A percentile compares a stretch with the other conserved stretches of the same genome.
These are phyloP conservation scores for Drosophila truncata DNA, from an alignment of 1,140 invertebrate species.

Conservation along the genomic window DNA sequence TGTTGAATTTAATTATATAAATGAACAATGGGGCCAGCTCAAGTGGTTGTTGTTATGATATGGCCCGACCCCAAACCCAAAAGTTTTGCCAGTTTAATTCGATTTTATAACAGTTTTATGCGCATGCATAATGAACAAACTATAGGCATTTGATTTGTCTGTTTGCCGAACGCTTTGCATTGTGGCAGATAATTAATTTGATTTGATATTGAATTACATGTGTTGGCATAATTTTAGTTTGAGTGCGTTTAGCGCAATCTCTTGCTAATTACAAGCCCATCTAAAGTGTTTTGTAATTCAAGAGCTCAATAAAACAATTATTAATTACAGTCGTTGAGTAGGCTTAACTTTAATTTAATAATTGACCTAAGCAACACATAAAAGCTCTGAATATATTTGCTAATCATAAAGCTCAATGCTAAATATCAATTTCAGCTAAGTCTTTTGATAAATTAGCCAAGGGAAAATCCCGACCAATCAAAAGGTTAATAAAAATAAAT, in stretches of 20 bases:
- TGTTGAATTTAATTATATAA: constrained; percentile 75
- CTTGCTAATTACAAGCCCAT: not conserved
- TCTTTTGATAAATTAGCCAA: not conserved
- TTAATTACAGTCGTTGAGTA: not conserved
- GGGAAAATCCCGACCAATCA: constrained; percentile 6
- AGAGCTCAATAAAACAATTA: constrained; percentile 14
- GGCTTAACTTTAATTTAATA: not conserved
- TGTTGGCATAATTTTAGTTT: constrained; percentile 38
- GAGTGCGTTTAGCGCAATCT: constrained; percentile 25
- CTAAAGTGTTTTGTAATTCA: not conserved
- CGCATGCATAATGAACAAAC: constrained; percentile 19
- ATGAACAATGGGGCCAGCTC: constrained; percentile 61
- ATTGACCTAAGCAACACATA: not conserved
- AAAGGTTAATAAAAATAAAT: constrained; percentile 4
- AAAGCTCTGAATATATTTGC: not conserved
- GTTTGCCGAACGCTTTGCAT: constrained; percentile 24
- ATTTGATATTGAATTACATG: constrained; percentile 56
- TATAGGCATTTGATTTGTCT: constrained; percentile 42
- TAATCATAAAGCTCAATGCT: constrained; percentile 17
- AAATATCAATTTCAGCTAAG: constrained; percentile 1
- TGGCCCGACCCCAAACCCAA: not conserved
- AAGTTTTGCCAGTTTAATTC: constrained; percentile 61
- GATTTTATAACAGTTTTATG: constrained; percentile 54
- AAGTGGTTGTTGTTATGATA: constrained; percentile 35
- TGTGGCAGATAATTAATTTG: constrained; percentile 70